These are phyloP conservation scores for Onychomys arenicola DNA, from an alignment of 2,797 vertebrate genomes.

Conservation along the genomic window DNA sequence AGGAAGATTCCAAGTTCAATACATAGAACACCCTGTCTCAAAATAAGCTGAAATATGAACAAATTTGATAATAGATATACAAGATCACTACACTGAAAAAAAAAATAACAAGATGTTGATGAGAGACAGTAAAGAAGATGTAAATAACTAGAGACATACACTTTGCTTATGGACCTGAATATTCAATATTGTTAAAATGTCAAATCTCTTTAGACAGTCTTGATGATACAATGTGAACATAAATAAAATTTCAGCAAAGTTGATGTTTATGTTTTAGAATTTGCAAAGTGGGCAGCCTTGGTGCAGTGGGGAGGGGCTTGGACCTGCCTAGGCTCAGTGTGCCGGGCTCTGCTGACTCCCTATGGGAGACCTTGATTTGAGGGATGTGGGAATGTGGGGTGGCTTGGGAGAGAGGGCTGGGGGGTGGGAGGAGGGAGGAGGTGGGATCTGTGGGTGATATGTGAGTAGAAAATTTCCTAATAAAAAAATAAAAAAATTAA, in stretches of 20 bases:
- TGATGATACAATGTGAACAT: conserved; percentile 1
- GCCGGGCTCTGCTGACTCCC: too few species aligned
- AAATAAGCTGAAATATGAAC: not conserved
- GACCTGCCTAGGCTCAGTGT: too few species aligned
- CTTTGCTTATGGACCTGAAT: not conserved
- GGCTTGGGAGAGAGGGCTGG: too few species aligned
- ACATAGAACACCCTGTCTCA: not conserved
- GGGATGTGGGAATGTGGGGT: too few species aligned
- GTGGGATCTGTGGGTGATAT: too few species aligned
- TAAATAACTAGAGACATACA: not conserved
- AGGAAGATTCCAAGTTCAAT: not conserved
- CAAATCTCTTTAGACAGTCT: conserved; percentile 4
- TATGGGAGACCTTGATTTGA: too few species aligned
- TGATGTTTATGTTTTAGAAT: conserved; percentile 12
- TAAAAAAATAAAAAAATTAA: too few species aligned
- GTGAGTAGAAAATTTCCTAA: too few species aligned
- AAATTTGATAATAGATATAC: not conserved
- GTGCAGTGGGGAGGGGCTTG: too few species aligned
- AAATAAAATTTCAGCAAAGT: not conserved
- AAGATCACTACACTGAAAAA: not conserved
- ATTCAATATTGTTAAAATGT: conserved; percentile 1
- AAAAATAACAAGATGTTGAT: not conserved
- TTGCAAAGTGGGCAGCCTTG: not conserved
- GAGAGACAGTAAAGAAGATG: not conserved
- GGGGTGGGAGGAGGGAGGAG: too few species aligned